Evolutionary conservation across 2,888 invertebrate genomes (phyloP), one percentile per base, ranked within the genome.

Genomic region (Mylabris sibirica): DNA sequence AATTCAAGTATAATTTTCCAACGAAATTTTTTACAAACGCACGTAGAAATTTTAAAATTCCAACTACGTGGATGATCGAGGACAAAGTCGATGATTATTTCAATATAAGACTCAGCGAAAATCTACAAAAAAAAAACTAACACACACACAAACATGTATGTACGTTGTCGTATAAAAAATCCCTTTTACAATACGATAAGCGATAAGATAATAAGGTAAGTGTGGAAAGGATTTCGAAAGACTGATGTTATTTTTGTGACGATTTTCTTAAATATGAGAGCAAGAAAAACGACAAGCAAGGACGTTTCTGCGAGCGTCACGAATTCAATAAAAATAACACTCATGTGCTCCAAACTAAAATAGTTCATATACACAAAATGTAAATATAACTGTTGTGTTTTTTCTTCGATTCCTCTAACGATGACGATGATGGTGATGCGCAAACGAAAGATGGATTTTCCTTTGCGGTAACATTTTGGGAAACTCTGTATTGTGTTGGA

Each of bases 251-350:
- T 44, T 44, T 44, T 44, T 44, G 44, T 44, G 44, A 6, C 17
- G 44, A 44, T 49, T 20, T 20, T 49, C 20, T 17, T 8, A 20
- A 49, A 49, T 49, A 20, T 20, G 2, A 9, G 1, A 20, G 20
- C 1, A 17, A 17, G 49, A 49, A 20, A 49, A 49, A 49, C 49
- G 49, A 20, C 49, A 34, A 30, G 57, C 78, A 79, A 79, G 77
- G 77, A 73, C 75, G 72, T 68, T 76, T 74, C 30, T 76, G 74
- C 74, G 72, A 77, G 80, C 82, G 81, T 80, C 80, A 80, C 75
- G 72, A 74, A 74, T 72, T 71, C 75, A 70, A 77, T 80, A 82
- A 82, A 82, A 81, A 82, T 81, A 81, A 79, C 80, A 75, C 73
- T 79, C 78, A 78, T 79, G 77, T 77, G 80, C 75, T 78, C 75